Evolutionary conservation across 2,113 vertebrate genomes (phyloP).

Genomic region (Notechis scutatus): DNA sequence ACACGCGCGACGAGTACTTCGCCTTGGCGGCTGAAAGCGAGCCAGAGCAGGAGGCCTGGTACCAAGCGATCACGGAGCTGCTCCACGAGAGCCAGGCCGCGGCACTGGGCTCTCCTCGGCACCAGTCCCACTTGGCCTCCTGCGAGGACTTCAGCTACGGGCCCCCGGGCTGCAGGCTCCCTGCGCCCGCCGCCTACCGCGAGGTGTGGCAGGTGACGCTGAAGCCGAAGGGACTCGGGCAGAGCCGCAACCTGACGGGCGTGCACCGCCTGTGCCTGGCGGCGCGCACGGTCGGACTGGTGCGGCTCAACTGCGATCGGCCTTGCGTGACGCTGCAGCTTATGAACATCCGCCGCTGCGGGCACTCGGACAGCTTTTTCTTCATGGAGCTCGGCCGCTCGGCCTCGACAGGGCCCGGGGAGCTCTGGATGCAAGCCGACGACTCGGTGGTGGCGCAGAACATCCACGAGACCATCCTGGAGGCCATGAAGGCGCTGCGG

Average conservation of each 20-base stretch:
- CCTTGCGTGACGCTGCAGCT: conserved; percentile 91
- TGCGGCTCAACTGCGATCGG: conserved; percentile 88
- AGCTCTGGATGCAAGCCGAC: conserved; percentile 98
- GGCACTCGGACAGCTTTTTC: conserved; percentile 97
- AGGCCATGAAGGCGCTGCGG: conserved; percentile 97
- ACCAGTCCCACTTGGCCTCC: conserved; percentile 46
- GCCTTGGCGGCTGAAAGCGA: conserved; percentile 94
- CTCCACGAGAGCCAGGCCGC: conserved; percentile 81
- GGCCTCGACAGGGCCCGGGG: conserved; percentile 91
- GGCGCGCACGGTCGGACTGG: conserved; percentile 88
- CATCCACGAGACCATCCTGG: conserved; percentile 96
- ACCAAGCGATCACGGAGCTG: conserved; percentile 83
- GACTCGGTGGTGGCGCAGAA: conserved; percentile 97
- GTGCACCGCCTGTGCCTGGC: conserved; percentile 93
- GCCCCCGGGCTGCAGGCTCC: conserved; percentile 73
- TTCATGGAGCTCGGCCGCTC: conserved; percentile 97
- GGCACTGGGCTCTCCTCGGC: conserved; percentile 72
- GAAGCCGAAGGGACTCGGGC: conserved; percentile 91
- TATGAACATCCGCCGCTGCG: conserved; percentile 96
- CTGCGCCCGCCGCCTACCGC: conserved; percentile 76
- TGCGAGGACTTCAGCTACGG: conserved; percentile 4
- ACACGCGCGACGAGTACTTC: conserved; percentile 96
- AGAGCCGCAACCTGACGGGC: conserved; percentile 87
- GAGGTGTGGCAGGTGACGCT: conserved; percentile 97
- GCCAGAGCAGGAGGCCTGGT: conserved; percentile 93